Percentiles rank a stretch among this genome's conserved stretches.
These are phyloP conservation scores for Tridacna gigas DNA, from an alignment of 2,888 invertebrate species.

Conservation along the genomic window DNA sequence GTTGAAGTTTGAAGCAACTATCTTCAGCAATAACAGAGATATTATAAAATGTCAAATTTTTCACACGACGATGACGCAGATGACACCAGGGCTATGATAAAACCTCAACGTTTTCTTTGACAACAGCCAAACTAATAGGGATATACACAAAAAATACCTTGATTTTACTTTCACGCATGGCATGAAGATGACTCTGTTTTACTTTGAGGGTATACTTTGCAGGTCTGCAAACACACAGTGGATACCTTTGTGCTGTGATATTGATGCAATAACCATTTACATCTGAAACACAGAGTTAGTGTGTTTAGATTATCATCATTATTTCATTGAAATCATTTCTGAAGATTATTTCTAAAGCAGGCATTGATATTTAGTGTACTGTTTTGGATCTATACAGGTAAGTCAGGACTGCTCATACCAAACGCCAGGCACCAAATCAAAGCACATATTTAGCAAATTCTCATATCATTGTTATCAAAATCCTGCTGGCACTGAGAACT, in stretches of 20 bases:
- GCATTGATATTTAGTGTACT: no score
- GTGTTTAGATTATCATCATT: no score
- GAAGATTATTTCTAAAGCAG: no score
- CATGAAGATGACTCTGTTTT: neutral
- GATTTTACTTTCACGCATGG: constrained; percentile 20
- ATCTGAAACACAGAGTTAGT: constrained; percentile 17
- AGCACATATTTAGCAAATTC: no score
- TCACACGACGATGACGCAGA: neutral
- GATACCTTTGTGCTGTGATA: constrained; percentile 24
- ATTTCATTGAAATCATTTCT: no score
- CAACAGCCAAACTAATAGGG: neutral
- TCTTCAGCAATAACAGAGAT: neutral
- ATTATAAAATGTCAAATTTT: neutral
- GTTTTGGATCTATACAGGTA: no score
- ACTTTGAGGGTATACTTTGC: constrained; percentile 24
- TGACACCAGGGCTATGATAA: neutral
- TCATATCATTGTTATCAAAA: no score
- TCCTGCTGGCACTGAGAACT: no score
- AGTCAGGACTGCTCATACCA: no score
- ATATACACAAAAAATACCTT: constrained; percentile 8
- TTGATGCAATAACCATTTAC: constrained; percentile 35
- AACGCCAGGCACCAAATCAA: no score
- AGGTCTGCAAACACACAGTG: constrained; percentile 20
- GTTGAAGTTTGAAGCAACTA: neutral
- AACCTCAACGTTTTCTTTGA: neutral